These are phyloP conservation scores for Trichoplusia ni DNA, from an alignment of 1,140 invertebrate species.

Conservation along the genomic window DNA sequence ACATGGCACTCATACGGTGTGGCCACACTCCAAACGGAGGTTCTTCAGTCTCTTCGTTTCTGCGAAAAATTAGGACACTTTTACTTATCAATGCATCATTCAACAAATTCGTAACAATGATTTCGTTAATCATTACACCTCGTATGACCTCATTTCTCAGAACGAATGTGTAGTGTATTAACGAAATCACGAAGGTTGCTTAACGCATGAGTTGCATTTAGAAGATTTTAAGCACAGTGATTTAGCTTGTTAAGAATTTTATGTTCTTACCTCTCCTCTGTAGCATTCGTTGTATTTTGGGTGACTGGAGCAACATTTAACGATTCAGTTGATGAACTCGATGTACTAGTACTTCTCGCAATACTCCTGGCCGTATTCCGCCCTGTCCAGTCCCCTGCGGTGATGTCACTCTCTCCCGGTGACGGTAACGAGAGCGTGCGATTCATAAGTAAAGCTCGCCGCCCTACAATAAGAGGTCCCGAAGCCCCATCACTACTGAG, in stretches of 20 bases:
- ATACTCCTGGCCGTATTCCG: slow-evolving; percentile 63
- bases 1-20: slow-evolving; percentile 88
- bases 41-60: slow-evolving; percentile 70
- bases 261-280: slow-evolving; percentile 67
- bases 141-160: slow-evolving; percentile 38
- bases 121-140: slow-evolving; percentile 30
- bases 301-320: slow-evolving; percentile 51
- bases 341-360: slow-evolving; percentile 61
- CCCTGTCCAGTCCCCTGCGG: slow-evolving; percentile 63
- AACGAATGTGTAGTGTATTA: slow-evolving; percentile 22
- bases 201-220: background rate
- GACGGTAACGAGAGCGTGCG: slow-evolving; percentile 70
- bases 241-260: background rate
- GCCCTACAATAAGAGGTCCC: slow-evolving; percentile 71
- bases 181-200: slow-evolving; percentile 21
- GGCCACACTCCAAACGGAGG: slow-evolving; percentile 86
- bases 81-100: background rate
- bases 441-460: slow-evolving; percentile 70
- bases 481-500: slow-evolving; percentile 68
- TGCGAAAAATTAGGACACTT: slow-evolving; percentile 27
- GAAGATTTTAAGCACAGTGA: background rate
- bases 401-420: slow-evolving; percentile 67
- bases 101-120: background rate
- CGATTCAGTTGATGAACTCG: slow-evolving; percentile 70
- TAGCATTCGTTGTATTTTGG: slow-evolving; percentile 50